Conservation (phyloP, 2,113 vertebrate species). For the Rhizomys pruinosus region DNA sequence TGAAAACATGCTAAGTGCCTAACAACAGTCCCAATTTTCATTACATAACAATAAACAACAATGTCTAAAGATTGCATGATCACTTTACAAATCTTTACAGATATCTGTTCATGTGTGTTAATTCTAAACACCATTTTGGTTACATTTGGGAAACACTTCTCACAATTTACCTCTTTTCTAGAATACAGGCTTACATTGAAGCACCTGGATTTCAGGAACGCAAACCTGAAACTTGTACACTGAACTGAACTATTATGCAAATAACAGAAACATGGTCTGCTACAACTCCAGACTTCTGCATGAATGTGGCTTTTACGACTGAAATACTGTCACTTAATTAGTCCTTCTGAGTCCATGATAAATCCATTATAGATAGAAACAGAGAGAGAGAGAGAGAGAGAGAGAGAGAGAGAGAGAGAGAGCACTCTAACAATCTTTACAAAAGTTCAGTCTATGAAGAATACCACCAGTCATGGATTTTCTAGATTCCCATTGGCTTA, state of each 20-base stretch:
- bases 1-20: constrained; percentile 4
- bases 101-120: constrained; percentile 61
- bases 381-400: too few species aligned
- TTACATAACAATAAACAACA: background rate
- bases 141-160: constrained; percentile 65
- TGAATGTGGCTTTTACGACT: constrained; percentile 71
- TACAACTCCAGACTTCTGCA: constrained; percentile 27
- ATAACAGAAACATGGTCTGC: constrained; percentile 67
- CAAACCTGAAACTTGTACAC: constrained; percentile 71
- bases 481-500: background rate
- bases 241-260: constrained; percentile 78
- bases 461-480: background rate
- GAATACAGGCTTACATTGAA: constrained; percentile 58
- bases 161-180: constrained; percentile 71
- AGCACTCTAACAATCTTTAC: background rate
- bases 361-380: background rate
- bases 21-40: constrained; percentile 27
- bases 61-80: background rate
- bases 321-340: constrained; percentile 39
- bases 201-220: constrained; percentile 78
- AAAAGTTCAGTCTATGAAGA: constrained; percentile 5
- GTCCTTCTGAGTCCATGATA: constrained; percentile 18
- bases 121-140: constrained; percentile 63
- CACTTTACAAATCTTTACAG: constrained; percentile 43
- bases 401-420: background rate